Evolutionary conservation across 2,888 invertebrate species (phyloP).

Genomic region (Dolichopus griseipennis): DNA sequence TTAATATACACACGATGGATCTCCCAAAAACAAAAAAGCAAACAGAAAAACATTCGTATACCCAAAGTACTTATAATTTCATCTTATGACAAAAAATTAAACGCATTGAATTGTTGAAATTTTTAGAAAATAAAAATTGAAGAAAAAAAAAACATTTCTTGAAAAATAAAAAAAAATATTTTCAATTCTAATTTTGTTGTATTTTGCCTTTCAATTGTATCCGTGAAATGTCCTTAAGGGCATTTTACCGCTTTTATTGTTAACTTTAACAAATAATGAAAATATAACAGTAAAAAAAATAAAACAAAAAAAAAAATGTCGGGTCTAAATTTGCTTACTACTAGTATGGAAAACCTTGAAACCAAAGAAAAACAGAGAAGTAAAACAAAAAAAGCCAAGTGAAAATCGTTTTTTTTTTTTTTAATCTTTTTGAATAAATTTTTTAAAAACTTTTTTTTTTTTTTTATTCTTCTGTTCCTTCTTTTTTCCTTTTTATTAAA

Average conservation of each 20-base stretch:
- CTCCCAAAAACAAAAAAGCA: not conserved
- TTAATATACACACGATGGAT: not conserved
- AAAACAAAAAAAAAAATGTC: not conserved
- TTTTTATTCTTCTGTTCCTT: too few relatives aligned
- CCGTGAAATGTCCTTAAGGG: not conserved
- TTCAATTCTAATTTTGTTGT: not conserved
- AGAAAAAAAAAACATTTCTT: too few relatives aligned
- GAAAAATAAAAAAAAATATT: not conserved
- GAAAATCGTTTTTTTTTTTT: constrained; percentile 3
- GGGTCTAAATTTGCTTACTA: not conserved
- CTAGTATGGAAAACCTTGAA: not conserved
- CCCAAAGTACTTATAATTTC: not conserved
- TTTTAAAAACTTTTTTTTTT: not conserved
- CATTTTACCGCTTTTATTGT: not conserved
- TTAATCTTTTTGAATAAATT: not conserved
- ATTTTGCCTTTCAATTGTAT: not conserved
- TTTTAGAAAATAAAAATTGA: too few relatives aligned
- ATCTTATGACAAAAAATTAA: not conserved
- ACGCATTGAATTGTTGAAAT: not conserved
- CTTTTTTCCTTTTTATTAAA: not conserved
- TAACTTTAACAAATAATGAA: not conserved
- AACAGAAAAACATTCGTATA: not conserved
- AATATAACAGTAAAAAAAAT: not conserved
- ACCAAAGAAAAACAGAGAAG: not conserved
- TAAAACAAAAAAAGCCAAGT: not conserved